Evolutionary conservation across 2,888 invertebrate genomes (phyloP).

Genomic region (Platycnemis pennipes): DNA sequence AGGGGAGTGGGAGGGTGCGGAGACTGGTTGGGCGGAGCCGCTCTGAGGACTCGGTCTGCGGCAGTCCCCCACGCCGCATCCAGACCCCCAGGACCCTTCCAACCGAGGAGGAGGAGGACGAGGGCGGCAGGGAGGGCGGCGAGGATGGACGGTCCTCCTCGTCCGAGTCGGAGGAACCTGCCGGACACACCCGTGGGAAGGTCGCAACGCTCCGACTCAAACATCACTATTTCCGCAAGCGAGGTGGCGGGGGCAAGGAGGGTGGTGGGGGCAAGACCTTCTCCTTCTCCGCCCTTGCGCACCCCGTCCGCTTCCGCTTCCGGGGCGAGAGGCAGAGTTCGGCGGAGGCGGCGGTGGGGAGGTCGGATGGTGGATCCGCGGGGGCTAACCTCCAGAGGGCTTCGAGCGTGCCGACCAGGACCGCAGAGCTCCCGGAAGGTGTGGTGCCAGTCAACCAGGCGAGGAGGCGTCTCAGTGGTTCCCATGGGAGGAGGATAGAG

Average conservation of each 20-base stretch:
- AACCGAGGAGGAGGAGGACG: conserved; percentile 69
- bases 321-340: conserved; percentile 47
- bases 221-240: conserved; percentile 46
- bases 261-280: conserved; percentile 32
- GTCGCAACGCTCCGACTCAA: conserved; percentile 51
- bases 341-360: conserved; percentile 67
- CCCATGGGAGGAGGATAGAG: conserved; percentile 69
- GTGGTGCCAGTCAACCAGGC: conserved; percentile 82
- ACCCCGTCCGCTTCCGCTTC: conserved; percentile 44
- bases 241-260: neutral
- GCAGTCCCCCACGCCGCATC: conserved; percentile 74
- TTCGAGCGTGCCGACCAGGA: conserved; percentile 85
- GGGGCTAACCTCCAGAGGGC: conserved; percentile 82
- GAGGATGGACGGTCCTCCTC: neutral
- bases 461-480: conserved; percentile 73
- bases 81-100: conserved; percentile 72
- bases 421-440: conserved; percentile 82
- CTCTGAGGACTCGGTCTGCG: conserved; percentile 91
- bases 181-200: neutral
- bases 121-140: conserved; percentile 22
- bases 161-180: conserved; percentile 45
- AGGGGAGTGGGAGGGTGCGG: conserved; percentile 87
- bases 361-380: conserved; percentile 61
- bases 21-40: conserved; percentile 88
- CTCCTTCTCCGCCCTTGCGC: conserved; percentile 38